Evolutionary conservation across 2,113 vertebrate genomes (phyloP).

Genomic region (Meles meles): DNA sequence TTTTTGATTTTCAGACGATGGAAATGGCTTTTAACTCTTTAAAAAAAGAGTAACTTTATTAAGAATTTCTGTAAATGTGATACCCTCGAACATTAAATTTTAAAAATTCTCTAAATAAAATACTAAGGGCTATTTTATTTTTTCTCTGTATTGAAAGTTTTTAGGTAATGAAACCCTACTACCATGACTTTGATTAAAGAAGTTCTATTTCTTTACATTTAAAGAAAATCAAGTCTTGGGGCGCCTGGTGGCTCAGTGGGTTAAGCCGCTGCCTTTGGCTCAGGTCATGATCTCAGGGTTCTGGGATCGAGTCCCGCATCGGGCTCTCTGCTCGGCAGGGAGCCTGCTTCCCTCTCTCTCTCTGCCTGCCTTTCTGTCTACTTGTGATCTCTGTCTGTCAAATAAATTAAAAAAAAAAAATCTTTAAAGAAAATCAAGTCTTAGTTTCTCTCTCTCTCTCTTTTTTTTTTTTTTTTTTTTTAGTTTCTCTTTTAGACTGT

Average conservation of each 20-base stretch:
- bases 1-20: conserved; percentile 24
- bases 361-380: too few relatives aligned
- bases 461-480: too few relatives aligned
- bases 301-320: too few relatives aligned
- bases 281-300: too few relatives aligned
- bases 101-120: neutral
- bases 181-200: neutral
- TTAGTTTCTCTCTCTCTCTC: neutral
- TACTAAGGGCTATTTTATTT: neutral
- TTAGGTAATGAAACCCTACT: neutral
- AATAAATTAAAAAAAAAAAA: too few relatives aligned
- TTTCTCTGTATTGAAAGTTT: neutral
- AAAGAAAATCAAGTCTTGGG: neutral
- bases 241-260: too few relatives aligned
- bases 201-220: neutral
- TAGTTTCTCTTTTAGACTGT: neutral
- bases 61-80: neutral
- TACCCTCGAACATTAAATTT: neutral
- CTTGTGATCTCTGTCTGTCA: too few relatives aligned
- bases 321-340: too few relatives aligned
- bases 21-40: neutral
- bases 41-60: neutral
- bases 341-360: too few relatives aligned
- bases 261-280: too few relatives aligned
- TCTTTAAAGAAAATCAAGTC: neutral